A percentile compares a stretch with the other conserved stretches of the same genome.
These are phyloP conservation scores for Heliothis peltigera DNA, from an alignment of 2,888 invertebrate genomes.

Conservation along the genomic window DNA sequence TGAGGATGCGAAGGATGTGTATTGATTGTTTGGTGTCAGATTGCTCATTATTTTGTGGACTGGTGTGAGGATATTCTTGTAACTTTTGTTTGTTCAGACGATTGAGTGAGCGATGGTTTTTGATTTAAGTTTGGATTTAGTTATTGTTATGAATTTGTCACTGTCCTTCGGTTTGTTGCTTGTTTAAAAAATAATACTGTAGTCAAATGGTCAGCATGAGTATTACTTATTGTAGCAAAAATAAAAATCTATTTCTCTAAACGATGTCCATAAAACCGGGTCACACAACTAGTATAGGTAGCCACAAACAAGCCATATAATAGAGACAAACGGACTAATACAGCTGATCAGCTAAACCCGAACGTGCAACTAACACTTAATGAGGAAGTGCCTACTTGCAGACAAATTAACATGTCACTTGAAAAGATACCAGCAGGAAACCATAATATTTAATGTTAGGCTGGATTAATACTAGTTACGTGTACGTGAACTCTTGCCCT, in stretches of 20 bases:
- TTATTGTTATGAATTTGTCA: not conserved
- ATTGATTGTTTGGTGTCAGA: slow-evolving; percentile 61
- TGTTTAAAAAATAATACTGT: not conserved
- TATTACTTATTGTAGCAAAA: not conserved
- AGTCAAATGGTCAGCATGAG: too few relatives aligned
- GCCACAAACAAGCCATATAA: slow-evolving; percentile 72
- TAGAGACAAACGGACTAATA: slow-evolving; percentile 79
- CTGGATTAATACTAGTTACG: slow-evolving; percentile 84
- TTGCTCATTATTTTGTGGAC: slow-evolving; percentile 59
- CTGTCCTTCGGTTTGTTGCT: not conserved
- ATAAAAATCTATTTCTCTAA: not conserved
- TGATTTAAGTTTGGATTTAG: not conserved
- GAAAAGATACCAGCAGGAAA: slow-evolving; percentile 85
- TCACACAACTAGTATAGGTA: slow-evolving; percentile 54
- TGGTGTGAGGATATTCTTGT: slow-evolving; percentile 31
- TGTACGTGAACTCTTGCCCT: slow-evolving; percentile 66
- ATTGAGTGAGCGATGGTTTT: slow-evolving; percentile 19
- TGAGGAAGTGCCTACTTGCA: slow-evolving; percentile 88
- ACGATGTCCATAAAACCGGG: slow-evolving; percentile 35
- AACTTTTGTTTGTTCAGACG: slow-evolving; percentile 21
- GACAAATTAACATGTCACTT: slow-evolving; percentile 86
- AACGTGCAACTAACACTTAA: slow-evolving; percentile 86
- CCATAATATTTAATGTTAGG: slow-evolving; percentile 83
- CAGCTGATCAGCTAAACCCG: slow-evolving; percentile 80
- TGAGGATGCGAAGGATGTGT: slow-evolving; percentile 39